A percentile compares a stretch with the other conserved stretches of the same genome.
Evolutionary conservation across 2,888 invertebrate species (phyloP).

Genomic region (Thera britannica): DNA sequence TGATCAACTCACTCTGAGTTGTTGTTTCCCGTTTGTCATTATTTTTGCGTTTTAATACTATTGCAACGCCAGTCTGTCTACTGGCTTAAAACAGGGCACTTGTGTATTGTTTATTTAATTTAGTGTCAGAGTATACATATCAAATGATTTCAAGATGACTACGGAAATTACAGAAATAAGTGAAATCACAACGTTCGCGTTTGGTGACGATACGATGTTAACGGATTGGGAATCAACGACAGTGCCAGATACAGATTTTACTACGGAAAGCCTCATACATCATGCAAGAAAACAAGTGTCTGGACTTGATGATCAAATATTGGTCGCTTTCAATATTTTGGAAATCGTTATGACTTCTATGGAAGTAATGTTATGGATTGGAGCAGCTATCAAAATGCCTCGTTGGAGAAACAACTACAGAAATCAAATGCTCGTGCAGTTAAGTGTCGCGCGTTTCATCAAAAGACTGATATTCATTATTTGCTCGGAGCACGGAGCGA

Average conservation of each 20-base stretch:
- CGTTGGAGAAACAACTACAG: slow-evolving; percentile 76
- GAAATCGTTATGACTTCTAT: slow-evolving; percentile 73
- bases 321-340: slow-evolving; percentile 63
- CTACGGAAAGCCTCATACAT: slow-evolving; percentile 29
- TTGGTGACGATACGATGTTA: slow-evolving; percentile 6
- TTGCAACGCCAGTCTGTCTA: slow-evolving; percentile 51
- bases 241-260: slow-evolving; percentile 8
- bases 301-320: slow-evolving; percentile 41
- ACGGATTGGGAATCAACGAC: slow-evolving; percentile 18
- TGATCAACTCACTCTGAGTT: slow-evolving; percentile 60
- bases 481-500: slow-evolving; percentile 47
- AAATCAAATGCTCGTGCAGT: slow-evolving; percentile 77
- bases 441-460: slow-evolving; percentile 68
- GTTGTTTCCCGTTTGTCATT: slow-evolving; percentile 66
- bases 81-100: slow-evolving; percentile 37
- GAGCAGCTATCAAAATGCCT: slow-evolving; percentile 66
- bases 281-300: slow-evolving; percentile 5
- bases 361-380: slow-evolving; percentile 64
- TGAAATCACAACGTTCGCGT: slow-evolving; percentile 31
- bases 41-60: slow-evolving; percentile 37
- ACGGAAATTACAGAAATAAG: slow-evolving; percentile 47
- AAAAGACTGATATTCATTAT: slow-evolving; percentile 64
- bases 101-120: slow-evolving; percentile 29
- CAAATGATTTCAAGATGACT: slow-evolving; percentile 57
- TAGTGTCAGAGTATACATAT: neutral